Percentiles rank a stretch among this genome's conserved stretches.
Evolutionary conservation across 2,797 vertebrate species (phyloP).

Genomic region (Dallia pectoralis): DNA sequence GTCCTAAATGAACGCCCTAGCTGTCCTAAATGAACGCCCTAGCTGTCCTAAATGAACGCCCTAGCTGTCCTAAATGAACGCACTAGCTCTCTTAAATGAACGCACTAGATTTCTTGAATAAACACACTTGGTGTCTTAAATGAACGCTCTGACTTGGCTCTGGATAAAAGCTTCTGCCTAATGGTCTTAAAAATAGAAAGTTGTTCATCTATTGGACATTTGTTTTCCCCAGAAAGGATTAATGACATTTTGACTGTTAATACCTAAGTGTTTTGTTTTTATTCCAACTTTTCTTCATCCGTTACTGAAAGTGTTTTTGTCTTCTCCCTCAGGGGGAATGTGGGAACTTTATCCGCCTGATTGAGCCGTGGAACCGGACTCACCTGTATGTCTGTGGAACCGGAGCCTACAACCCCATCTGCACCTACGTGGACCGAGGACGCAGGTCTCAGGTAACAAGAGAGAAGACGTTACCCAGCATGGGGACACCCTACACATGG

Average conservation of each 20-base stretch:
- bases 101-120: too few relatives aligned
- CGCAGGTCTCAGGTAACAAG: conserved; percentile 92
- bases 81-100: too few relatives aligned
- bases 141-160: too few relatives aligned
- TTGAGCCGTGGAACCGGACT: conserved; percentile 98
- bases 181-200: not conserved
- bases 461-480: conserved; percentile 39
- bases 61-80: too few relatives aligned
- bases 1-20: too few relatives aligned
- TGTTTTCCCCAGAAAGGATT: not conserved
- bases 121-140: too few relatives aligned
- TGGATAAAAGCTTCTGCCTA: too few relatives aligned
- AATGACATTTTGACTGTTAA: not conserved
- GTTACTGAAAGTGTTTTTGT: conserved; percentile 23
- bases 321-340: conserved; percentile 86
- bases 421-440: conserved; percentile 93
- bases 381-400: conserved; percentile 97
- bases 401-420: conserved; percentile 97
- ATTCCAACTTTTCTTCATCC: not conserved
- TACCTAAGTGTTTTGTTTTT: not conserved
- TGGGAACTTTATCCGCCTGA: conserved; percentile 97
- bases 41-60: too few relatives aligned
- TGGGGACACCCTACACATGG: conserved; percentile 49
- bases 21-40: too few relatives aligned
- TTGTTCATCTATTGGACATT: not conserved